phyloP scores from a whole-genome alignment of 2,797 vertebrate species.

The Erithacus rubecula region DNA sequence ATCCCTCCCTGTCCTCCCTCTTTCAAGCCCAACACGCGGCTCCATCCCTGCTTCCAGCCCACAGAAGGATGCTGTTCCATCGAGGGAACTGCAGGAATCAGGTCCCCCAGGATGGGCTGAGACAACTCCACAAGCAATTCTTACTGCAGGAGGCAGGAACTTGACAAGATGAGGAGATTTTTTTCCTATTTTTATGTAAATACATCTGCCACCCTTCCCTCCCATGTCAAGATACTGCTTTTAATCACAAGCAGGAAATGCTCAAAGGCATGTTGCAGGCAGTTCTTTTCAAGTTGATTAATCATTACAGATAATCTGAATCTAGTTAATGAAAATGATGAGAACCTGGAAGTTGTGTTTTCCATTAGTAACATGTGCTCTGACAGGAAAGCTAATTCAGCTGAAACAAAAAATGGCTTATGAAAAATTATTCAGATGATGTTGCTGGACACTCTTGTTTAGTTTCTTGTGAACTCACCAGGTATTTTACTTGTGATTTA shows the following conservation, averaged over 20 bases:
- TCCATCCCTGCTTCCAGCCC: neutral
- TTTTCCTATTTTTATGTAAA: neutral
- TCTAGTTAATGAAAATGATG: neutral
- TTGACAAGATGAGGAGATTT: neutral
- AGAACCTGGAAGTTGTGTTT: neutral
- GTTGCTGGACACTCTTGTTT: neutral
- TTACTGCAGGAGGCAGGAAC: neutral
- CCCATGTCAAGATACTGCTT: neutral
- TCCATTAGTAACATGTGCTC: neutral
- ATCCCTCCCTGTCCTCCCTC: rapidly evolving
- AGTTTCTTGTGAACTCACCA: neutral
- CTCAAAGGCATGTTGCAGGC: neutral
- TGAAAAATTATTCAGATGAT: neutral
- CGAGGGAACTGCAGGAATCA: neutral
- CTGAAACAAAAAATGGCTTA: neutral
- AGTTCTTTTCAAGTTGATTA: neutral
- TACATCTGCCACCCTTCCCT: neutral
- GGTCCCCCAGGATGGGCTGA: neutral
- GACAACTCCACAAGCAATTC: neutral
- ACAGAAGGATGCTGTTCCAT: neutral
- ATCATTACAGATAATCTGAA: neutral
- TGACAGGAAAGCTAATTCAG: neutral
- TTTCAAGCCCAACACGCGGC: rapidly evolving
- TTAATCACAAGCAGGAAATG: neutral
- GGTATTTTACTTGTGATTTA: neutral